Percentiles rank a stretch among this genome's conserved stretches.
Conservation (phyloP, 2,113 vertebrate species). For the Pterocles gutturalis region DNA sequence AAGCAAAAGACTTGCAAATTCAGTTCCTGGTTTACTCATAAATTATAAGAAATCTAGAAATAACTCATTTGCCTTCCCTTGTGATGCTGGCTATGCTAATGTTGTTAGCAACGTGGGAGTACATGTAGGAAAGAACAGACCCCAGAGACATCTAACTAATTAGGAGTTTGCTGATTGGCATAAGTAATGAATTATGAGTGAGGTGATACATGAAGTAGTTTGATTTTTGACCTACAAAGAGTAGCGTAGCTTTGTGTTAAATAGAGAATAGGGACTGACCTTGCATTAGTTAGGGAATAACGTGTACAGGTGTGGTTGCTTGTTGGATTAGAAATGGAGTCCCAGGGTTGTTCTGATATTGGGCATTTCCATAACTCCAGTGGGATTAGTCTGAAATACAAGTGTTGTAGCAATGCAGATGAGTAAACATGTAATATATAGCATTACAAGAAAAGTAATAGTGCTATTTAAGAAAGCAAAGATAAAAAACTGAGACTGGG, state of each 20-base stretch:
- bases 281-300: neutral
- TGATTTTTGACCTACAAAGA: neutral
- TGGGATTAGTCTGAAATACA: conserved; percentile 4
- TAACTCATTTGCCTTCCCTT: neutral
- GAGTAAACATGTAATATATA: neutral
- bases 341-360: neutral
- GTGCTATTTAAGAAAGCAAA: neutral
- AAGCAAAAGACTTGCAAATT: neutral
- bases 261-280: neutral
- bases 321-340: neutral
- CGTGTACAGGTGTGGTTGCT: fast-evolving
- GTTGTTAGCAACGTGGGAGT: neutral
- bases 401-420: neutral
- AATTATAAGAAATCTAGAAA: conserved; percentile 1
- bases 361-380: neutral
- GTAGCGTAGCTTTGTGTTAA: neutral
- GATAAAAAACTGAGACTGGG: neutral
- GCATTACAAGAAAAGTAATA: neutral
- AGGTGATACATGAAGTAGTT: neutral
- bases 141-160: neutral
- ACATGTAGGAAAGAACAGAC: neutral
- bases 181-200: conserved; percentile 12
- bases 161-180: neutral
- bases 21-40: neutral
- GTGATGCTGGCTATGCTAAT: neutral